phyloP scores from a whole-genome alignment of 2,797 vertebrate genomes.

The Anguilla pacifica region DNA sequence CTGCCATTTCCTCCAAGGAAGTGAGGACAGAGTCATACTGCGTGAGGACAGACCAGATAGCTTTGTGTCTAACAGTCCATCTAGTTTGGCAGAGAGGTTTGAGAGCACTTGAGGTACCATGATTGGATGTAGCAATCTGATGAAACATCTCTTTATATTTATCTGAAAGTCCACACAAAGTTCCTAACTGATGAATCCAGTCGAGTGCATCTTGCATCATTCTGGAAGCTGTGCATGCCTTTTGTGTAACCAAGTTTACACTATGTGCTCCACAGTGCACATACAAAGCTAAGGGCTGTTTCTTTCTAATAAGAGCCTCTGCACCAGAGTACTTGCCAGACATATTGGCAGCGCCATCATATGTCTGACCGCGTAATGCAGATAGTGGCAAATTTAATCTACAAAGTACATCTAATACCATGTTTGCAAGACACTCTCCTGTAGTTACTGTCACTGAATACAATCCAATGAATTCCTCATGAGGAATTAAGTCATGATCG shows the following conservation, averaged over 20 bases:
- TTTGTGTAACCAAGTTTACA: conserved; percentile 15
- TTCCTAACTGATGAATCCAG: background rate
- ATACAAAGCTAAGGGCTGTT: background rate
- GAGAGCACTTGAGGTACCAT: background rate
- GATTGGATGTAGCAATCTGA: background rate
- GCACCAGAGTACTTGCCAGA: background rate
- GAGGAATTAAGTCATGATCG: conserved; percentile 11
- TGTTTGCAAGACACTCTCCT: conserved; percentile 15
- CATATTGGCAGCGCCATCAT: background rate
- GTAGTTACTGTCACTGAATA: conserved; percentile 26
- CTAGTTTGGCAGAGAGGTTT: background rate
- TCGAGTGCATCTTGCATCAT: background rate
- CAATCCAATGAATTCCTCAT: conserved; percentile 29
- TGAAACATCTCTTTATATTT: conserved; percentile 19
- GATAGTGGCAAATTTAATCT: conserved; percentile 7
- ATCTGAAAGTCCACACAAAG: background rate
- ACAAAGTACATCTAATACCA: background rate
- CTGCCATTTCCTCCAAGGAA: conserved; percentile 11
- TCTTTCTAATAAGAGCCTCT: conserved; percentile 1
- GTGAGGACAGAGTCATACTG: background rate
- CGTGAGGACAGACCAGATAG: background rate
- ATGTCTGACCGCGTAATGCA: background rate
- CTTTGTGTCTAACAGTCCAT: background rate
- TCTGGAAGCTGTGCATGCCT: background rate
- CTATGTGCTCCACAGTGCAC: conserved; percentile 1